A percentile compares a stretch with the other conserved stretches of the same genome.
phyloP scores from a whole-genome alignment of 2,113 vertebrate genomes.

The Nanger granti region DNA sequence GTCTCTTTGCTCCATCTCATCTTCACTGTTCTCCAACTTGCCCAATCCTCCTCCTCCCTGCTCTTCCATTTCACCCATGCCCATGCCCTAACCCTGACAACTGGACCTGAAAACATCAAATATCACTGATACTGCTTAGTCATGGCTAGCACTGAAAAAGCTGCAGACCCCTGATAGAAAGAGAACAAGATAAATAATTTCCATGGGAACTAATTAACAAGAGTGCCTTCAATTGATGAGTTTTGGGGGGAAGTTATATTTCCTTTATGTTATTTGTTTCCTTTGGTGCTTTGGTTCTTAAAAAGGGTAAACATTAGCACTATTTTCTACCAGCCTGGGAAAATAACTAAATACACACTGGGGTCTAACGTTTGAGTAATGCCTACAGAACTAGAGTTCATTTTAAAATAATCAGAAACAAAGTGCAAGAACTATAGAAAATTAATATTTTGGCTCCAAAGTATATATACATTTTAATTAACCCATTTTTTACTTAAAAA shows the following conservation, averaged over 20 bases:
- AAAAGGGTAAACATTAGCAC: neutral
- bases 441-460: neutral
- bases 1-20: neutral
- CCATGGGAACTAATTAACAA: neutral
- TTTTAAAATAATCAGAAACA: conserved; percentile 10
- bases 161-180: neutral
- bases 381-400: neutral
- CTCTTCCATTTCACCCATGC: neutral
- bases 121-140: neutral
- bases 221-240: neutral
- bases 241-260: neutral
- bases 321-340: neutral
- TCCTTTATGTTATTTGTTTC: neutral
- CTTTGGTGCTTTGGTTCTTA: neutral
- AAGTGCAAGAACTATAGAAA: neutral
- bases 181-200: neutral
- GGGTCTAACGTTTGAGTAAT: neutral
- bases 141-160: neutral
- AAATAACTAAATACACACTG: neutral
- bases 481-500: neutral
- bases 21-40: neutral
- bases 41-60: neutral
- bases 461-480: neutral
- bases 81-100: neutral
- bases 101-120: neutral